Base-by-base conservation (phyloP, 2,888 invertebrate genomes). In the Leucozona laternaria region DNA sequence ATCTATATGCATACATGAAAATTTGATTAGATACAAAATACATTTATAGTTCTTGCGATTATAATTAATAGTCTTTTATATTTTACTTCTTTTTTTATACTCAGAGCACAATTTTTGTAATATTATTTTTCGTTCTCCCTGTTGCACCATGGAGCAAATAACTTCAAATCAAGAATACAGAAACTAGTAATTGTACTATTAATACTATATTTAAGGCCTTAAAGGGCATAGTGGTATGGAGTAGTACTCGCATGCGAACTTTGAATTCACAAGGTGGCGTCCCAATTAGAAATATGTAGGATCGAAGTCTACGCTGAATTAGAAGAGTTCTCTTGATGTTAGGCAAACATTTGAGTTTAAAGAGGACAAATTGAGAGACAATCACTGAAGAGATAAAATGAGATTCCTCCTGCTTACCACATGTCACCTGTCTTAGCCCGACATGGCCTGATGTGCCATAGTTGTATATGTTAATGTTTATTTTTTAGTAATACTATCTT, bases 1-100 rank as follows among this genome's bases (percentile, higher is more conserved):
- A 40, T 70, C 57, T 34, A 53, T 62, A 22, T 43, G 31, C 37
- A 43, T 43, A 53, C 48, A 71, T 43, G 72, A 64, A 71, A 72
- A 80, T 62, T 72, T 78, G 85, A 77, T 85, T 85, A 80, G 80
- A 80, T 80, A 79, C 80, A 66, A 79, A 77, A 72, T 80, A 85
- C 80, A 81, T 72, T 68, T 60, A 83, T 79, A 81, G 72, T 66
- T 77, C 50, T 68, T 80, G 85, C 68, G 68, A 68, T 77, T 71
- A 72, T 68, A 71, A 72, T 48, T 68, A 37, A 37, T 68, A 68
- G 68, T 68, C 45, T 66, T 72, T 58, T 53, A 55, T 43, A 10
- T 50, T 68, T 53, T 78, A 4, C 43, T 58, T 48, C 22, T 22
- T 31, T n/a, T 62, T 60, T 31, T 31, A 60, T 70, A 62, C 80